Evolutionary conservation across 2,888 invertebrate species (phyloP), one percentile per base, ranked within the genome.

Genomic region (Anarsia innoxiella): DNA sequence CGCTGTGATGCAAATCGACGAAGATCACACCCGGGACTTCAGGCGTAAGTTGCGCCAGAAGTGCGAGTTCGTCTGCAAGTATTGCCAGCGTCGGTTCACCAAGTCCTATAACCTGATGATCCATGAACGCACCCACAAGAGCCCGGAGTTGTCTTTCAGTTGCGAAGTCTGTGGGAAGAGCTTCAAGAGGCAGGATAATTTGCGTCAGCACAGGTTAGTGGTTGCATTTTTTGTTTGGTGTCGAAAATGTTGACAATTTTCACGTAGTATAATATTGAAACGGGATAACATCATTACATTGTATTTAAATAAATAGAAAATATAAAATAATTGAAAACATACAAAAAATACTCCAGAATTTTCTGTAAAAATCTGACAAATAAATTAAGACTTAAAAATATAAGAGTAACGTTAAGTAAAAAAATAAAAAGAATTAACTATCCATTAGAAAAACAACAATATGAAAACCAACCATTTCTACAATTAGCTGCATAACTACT

Each of bases 71-170:
- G 95, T 98, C 75, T 99, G 98, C 91, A 95, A 95, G 84, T 98
- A 94, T 87, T 99, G 98, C 88, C 94, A 94, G 80, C 90, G 98
- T 68, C 91, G 97, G 78, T 99, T 99, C 88, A 97, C 96, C 70
- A 99, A 99, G 87, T 94, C 95, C 55, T 99, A 99, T 88, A 99
- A 99, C 86, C 89, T 99, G 75, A 92, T 98, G 90, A 98, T 99
- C 66, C 98, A 99, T 88, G 98, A 98, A 82, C 90, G 97, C 78
- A 97, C 97, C 61, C 98, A 99, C 88, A 96, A 96, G 80, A 96
- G 97, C 75, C 93, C 93, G 47, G 97, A 98, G 86, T 89, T 97
- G 66, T 96, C 97, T 39, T 99, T 95, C 86, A 93, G 95, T 64
- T 99, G 98, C 87, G 97, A 98, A 82, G 94, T 97, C 58, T 99